Base-by-base conservation (phyloP, 2,797 vertebrate species). In the Lacerta agilis region DNA sequence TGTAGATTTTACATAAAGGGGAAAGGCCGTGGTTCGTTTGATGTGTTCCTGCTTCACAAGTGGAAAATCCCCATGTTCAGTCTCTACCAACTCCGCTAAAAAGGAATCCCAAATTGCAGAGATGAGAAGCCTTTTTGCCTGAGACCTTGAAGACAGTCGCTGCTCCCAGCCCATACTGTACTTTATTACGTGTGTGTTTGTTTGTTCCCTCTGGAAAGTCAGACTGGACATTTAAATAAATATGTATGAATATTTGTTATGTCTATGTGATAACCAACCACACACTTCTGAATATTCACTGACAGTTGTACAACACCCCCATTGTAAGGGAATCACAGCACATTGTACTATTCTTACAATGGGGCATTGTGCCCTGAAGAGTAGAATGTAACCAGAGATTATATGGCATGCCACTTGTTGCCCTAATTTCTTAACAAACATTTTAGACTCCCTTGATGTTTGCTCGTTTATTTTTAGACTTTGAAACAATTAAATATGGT, bases 321-420 rank as follows among this genome's bases (percentile, higher is more conserved):
- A 85, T 85, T 89, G 83, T 89, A n/a, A 81, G 69, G 43, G 76
- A 85, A 89, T 69, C 36, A 9, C 83, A 76, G 69, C 41, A 85
- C 83, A 85, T 79, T 89, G 87, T 85, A 72, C 78, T 49, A 41
- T 27, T 81, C 43, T 36, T 85, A 89, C 87, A 89, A 85, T 76
- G 83, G 69, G 78, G 78, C 87, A 85, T 89, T 89, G 78, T 85
- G 38, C 43, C 58, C 87, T 75, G 87, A 79, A n/a, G 66, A 43
- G 33, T 69, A 87, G 72, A 87, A 78, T 55, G 73, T 87, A 87
- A 83, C 72, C n/a, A 87, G 64, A 88, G 73, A 45, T 18, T 83
- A 67, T 69, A 49, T 69, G 43, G 58, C 80, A 87, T 77, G 64
- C 64, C 8, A 79, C 29, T 79, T 88, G 75, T 88, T 83, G 83